Conservation (phyloP, 2,797 vertebrate genomes). For the Sparidentex hasta region DNA sequence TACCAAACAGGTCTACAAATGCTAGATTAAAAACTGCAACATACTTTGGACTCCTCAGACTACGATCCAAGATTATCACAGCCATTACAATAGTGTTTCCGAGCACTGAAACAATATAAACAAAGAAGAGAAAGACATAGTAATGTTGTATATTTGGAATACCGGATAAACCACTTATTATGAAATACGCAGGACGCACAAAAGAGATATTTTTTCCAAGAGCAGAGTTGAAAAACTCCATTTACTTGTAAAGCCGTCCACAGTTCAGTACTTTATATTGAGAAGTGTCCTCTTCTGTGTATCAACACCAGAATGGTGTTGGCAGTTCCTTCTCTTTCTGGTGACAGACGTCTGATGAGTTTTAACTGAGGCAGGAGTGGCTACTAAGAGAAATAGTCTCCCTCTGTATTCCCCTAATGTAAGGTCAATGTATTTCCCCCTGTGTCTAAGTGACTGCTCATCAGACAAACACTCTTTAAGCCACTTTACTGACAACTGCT, state of each 20-base stretch:
- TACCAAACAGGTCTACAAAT: slow-evolving; percentile 51
- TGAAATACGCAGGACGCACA: slow-evolving; percentile 8
- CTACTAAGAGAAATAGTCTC: too few species aligned
- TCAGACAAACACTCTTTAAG: too few species aligned
- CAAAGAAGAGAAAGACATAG: slow-evolving; percentile 12
- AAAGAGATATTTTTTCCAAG: slow-evolving; percentile 9
- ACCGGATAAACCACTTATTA: neutral
- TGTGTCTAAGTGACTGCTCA: too few species aligned
- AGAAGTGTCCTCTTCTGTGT: too few species aligned
- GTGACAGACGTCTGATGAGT: too few species aligned
- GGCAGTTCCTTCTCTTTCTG: too few species aligned
- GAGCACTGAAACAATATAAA: slow-evolving; percentile 1
- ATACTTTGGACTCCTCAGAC: slow-evolving; percentile 44
- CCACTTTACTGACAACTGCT: too few species aligned
- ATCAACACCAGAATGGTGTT: too few species aligned
- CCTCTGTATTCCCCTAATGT: too few species aligned
- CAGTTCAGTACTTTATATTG: neutral
- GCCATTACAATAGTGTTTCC: slow-evolving; percentile 8
- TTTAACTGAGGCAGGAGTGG: too few species aligned
- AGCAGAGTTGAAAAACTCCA: slow-evolving; percentile 4
- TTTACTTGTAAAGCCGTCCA: neutral
- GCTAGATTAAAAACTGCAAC: slow-evolving; percentile 59
- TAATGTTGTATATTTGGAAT: neutral
- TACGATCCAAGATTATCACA: neutral
- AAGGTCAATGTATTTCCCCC: too few species aligned